Percentiles rank a stretch among this genome's conserved stretches.
phyloP scores from a whole-genome alignment of 1,140 invertebrate genomes.

The Chironomus tepperi region DNA sequence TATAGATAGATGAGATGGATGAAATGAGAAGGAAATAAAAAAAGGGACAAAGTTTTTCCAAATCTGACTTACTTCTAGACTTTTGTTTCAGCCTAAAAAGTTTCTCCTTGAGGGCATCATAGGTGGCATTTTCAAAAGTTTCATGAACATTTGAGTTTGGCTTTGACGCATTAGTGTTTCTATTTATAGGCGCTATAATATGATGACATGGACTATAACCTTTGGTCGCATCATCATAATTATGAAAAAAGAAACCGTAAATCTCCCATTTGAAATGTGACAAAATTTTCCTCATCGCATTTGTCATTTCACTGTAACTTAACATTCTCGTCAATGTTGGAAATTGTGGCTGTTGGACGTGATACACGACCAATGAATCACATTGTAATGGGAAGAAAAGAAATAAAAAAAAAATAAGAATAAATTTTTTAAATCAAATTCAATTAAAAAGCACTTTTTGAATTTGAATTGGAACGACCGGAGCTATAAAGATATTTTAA shows the following conservation, averaged over 20 bases:
- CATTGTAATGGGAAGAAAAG: slow-evolving; percentile 39
- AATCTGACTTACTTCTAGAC: slow-evolving; percentile 65
- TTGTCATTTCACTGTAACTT: slow-evolving; percentile 67
- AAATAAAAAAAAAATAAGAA: not conserved
- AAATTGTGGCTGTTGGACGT: not conserved
- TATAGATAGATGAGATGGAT: too few relatives aligned
- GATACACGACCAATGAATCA: slow-evolving; percentile 32
- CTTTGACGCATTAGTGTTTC: slow-evolving; percentile 42
- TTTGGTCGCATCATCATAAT: slow-evolving; percentile 49
- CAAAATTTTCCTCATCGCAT: slow-evolving; percentile 58
- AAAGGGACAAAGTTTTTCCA: too few relatives aligned
- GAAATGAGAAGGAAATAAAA: too few relatives aligned
- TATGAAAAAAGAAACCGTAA: slow-evolving; percentile 56
- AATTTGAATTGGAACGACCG: not conserved
- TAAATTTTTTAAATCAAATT: not conserved
- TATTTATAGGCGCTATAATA: slow-evolving; percentile 51
- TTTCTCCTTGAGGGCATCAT: slow-evolving; percentile 43
- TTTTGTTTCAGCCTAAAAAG: slow-evolving; percentile 54
- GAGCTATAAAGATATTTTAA: not conserved
- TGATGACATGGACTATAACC: slow-evolving; percentile 62
- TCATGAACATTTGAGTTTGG: slow-evolving; percentile 37
- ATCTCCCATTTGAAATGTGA: slow-evolving; percentile 58
- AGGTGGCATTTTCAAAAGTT: slow-evolving; percentile 52
- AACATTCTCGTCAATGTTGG: slow-evolving; percentile 76
- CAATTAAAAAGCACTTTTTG: slow-evolving; percentile 7